Evolutionary conservation across 2,113 vertebrate species (phyloP).

Genomic region (Strigops habroptila): DNA sequence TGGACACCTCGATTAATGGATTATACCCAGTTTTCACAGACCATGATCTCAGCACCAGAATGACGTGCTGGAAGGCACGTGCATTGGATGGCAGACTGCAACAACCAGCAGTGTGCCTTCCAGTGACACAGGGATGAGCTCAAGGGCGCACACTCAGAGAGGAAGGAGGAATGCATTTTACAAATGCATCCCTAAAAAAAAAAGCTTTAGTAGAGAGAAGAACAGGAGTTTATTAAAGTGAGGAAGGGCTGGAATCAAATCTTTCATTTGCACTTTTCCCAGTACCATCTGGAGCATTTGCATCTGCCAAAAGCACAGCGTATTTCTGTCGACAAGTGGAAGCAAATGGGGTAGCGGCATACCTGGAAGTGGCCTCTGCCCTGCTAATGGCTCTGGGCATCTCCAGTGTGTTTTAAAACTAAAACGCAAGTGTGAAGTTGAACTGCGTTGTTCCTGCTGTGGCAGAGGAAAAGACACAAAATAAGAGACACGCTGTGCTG

Average conservation of each 20-base stretch:
- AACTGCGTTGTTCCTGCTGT: background rate
- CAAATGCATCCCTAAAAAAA: background rate
- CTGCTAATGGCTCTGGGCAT: background rate
- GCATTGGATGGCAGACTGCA: background rate
- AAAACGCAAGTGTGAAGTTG: background rate
- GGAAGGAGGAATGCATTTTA: background rate
- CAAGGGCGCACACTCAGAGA: background rate
- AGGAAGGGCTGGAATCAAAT: background rate
- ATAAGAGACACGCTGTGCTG: background rate
- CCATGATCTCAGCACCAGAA: background rate
- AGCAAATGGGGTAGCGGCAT: background rate
- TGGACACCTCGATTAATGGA: background rate
- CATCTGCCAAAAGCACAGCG: background rate
- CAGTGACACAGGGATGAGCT: background rate
- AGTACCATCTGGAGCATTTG: conserved; percentile 33
- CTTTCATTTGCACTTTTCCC: conserved; percentile 28
- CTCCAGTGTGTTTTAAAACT: background rate
- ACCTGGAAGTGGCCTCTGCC: conserved; percentile 3
- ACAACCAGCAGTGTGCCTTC: background rate
- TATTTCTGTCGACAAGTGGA: background rate
- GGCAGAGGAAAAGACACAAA: background rate
- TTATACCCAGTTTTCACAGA: background rate
- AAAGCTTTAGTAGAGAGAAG: background rate
- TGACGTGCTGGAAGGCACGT: accelerated
- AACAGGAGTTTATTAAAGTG: background rate